phyloP scores from a whole-genome alignment of 2,113 vertebrate genomes.

The Odobenus rosmarus region DNA sequence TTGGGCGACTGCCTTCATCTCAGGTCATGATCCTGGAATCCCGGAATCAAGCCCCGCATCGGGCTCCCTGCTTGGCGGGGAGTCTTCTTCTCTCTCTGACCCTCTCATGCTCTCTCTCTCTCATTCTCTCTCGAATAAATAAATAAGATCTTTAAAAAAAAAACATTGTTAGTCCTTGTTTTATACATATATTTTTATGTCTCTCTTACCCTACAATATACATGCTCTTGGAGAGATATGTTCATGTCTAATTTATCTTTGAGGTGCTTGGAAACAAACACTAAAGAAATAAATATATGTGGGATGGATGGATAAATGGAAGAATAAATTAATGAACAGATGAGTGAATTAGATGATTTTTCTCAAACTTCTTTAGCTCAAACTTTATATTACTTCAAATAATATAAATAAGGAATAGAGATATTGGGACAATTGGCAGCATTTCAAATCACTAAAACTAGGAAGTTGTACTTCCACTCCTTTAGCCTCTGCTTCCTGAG shows the following conservation, averaged over 20 bases:
- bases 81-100: too few species aligned
- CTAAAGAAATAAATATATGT: slow-evolving; percentile 13
- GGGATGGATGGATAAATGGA: neutral
- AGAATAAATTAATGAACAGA: neutral
- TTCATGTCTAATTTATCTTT: neutral
- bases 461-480: neutral
- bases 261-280: neutral
- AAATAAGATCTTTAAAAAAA: too few species aligned
- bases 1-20: too few species aligned
- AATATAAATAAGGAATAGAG: neutral
- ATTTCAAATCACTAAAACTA: neutral
- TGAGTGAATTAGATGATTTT: neutral
- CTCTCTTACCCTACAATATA: neutral
- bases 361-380: neutral
- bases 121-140: too few species aligned
- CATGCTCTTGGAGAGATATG: neutral
- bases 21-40: too few species aligned
- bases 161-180: neutral
- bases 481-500: neutral
- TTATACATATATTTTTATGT: neutral
- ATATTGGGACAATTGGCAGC: neutral
- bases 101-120: too few species aligned
- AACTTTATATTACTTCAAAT: neutral
- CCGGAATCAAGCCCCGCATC: too few species aligned
- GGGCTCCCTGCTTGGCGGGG: too few species aligned